Evolutionary conservation across 2,113 vertebrate species (phyloP), one percentile per base, ranked within the genome.

Genomic region (Oryzias celebensis): DNA sequence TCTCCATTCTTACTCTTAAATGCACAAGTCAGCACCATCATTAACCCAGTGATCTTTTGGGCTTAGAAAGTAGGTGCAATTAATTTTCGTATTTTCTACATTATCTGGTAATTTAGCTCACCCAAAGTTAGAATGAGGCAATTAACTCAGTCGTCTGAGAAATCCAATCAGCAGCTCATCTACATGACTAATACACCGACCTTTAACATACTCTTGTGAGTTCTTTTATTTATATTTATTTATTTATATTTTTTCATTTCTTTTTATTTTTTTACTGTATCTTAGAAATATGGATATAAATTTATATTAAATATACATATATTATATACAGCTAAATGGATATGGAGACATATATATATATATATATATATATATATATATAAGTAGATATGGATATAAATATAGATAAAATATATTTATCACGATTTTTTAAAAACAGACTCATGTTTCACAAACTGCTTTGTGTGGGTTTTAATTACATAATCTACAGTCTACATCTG

Each of bases 21-120:
- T 53, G 78, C 73, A 62, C 80, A 78, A 77, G 15, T 74, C 78
- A 23, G 65, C 66, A 12, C 24, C 66, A 28, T 77, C 63, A 72
- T 85, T 87, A 81, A 80, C 78, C 80, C 75, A 63, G 57, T 76
- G 81, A 87, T 81, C 82, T 78, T 54, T 59, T 80, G 85, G 81
- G 69, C 77, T 63, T 44, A 18, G 52, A 71, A 65, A 73, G 68
- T 51, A 59, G 46, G 17, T 45, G 61, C 63, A 59, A 85, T 81
- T 84, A 68, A 77, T 83, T 71, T 45, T 70, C 52, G 57, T 72
- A 73, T 55, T 65, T 56, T 26, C 67, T 62, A 81, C 85, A 85
- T 90, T 81, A 86, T 77, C 75, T 74, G 59, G 71, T 58, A 84
- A 89, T 90, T 89, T 80, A 88, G 72, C 78, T 75, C 64, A 60